Percentiles rank a stretch among this genome's conserved stretches.
phyloP scores from a whole-genome alignment of 2,797 vertebrate genomes.

The Platalea minor region DNA sequence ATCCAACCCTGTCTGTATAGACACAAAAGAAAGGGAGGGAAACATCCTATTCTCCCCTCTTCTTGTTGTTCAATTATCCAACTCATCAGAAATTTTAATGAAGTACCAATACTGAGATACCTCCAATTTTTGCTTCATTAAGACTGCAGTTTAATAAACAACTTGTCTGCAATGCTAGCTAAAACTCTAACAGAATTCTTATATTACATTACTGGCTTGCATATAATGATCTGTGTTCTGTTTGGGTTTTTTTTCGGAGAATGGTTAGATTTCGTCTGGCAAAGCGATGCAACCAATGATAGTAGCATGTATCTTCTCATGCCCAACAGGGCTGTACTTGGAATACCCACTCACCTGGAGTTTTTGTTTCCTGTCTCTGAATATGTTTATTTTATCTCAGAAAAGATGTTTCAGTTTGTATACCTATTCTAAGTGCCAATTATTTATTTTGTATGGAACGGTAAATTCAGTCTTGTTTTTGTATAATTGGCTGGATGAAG shows the following conservation, averaged over 20 bases:
- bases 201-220: neutral
- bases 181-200: neutral
- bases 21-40: neutral
- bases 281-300: neutral
- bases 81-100: neutral
- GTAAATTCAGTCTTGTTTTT: neutral
- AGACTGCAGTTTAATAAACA: neutral
- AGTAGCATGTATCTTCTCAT: neutral
- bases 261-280: neutral
- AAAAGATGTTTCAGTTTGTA: neutral
- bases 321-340: neutral
- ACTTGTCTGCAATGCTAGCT: neutral
- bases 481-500: neutral
- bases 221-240: neutral
- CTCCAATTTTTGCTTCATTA: neutral
- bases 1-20: neutral
- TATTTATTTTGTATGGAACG: neutral
- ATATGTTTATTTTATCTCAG: neutral
- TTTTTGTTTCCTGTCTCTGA: neutral
- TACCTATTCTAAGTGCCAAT: neutral
- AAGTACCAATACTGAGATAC: neutral
- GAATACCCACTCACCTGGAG: fast-evolving
- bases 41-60: neutral
- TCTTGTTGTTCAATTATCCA: neutral
- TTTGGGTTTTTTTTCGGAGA: neutral